Evolutionary conservation across 2,797 vertebrate genomes (phyloP), one percentile per base, ranked within the genome.

Genomic region (Labroides dimidiatus): DNA sequence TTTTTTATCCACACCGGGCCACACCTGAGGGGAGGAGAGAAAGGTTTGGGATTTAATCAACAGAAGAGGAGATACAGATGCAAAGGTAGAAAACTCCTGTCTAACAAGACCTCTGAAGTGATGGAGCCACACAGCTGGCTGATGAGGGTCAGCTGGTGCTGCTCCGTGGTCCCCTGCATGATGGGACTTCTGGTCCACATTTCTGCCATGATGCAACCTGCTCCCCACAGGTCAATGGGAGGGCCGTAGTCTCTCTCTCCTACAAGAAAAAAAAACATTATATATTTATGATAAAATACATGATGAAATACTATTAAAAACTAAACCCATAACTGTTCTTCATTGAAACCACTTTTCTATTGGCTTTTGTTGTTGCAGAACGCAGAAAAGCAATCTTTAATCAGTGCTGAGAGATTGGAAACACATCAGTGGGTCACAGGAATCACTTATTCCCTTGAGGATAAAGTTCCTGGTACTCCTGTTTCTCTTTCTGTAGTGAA

Each of bases 171-270:
- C 15, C 98, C 98, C 81, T 99, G 97, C 98, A 99, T 99, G 91
- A 99, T 99, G 47, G 98, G 97, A 90, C 97, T 99, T 57, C 97
- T 93, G 11, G 97, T 99, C 98, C 98, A 99, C 98, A 99, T 99
- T 90, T 99, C 97, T 0, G 97, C 98, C 98, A 99, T 99, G 91
- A 99, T 99, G 90, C 98, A 99, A 50, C 98, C 98, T 0, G 89
- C 98, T 0, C 98, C 98, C 98, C 98, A 99, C 20, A 99, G 94
- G 82, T 99, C 98, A 45, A 99, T 99, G 65, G 98, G 97, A 0
- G 98, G 98, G 5, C 98, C 98, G 0, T 99, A 99, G 87, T 99
- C 97, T 37, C 97, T 93, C 86, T 99, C 98, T 12, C 98, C 97
- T 99, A 79, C 24, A 44, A 27, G 24, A 30, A 23, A 33, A 33